phyloP scores from a whole-genome alignment of 2,888 invertebrate species.

The Acanthosepion esculentum region DNA sequence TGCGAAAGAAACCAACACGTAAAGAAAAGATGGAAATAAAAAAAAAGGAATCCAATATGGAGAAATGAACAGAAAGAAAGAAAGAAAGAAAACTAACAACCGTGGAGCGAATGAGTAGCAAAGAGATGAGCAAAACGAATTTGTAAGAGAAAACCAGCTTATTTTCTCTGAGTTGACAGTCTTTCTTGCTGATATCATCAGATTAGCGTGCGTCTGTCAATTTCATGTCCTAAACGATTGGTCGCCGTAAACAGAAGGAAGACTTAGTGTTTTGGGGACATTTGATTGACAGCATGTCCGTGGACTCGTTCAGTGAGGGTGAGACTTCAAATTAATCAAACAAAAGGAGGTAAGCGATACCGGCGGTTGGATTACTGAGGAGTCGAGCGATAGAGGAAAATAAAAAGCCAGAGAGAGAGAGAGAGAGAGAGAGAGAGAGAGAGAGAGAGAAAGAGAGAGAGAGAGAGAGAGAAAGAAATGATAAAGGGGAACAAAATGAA shows the following conservation, averaged over 20 bases:
- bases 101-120: background rate
- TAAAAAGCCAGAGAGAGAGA: background rate
- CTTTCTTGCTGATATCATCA: background rate
- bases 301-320: background rate
- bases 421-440: background rate
- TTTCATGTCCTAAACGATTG: background rate
- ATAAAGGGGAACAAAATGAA: background rate
- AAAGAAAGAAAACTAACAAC: background rate
- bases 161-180: background rate
- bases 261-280: background rate
- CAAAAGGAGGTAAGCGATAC: background rate
- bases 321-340: background rate
- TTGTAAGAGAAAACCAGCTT: background rate
- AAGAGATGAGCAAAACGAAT: background rate
- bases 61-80: background rate
- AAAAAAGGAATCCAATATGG: background rate
- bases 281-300: background rate
- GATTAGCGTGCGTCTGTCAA: slow-evolving; percentile 33
- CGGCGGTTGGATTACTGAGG: background rate
- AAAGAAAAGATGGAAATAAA: too few relatives aligned
- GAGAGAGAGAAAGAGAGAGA: background rate
- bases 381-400: background rate
- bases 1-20: too few relatives aligned
- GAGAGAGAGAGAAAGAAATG: background rate
- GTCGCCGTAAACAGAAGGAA: background rate